phyloP scores from a whole-genome alignment of 1,140 invertebrate genomes.

The Aporrectodea caliginosa region DNA sequence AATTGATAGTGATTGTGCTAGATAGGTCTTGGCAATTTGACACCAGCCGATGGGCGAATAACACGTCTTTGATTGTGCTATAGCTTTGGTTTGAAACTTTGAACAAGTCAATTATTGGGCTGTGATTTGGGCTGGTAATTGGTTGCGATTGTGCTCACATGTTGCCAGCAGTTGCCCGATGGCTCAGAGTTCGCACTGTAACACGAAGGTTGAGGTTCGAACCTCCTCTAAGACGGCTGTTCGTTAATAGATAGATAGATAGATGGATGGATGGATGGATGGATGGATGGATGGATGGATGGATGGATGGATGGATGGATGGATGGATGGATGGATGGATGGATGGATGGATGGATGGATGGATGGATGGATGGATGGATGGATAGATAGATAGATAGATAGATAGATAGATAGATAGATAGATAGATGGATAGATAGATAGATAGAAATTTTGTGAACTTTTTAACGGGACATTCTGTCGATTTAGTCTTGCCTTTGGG shows the following conservation, averaged over 20 bases:
- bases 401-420: constrained; percentile 5
- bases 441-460: background rate
- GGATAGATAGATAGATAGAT: constrained; percentile 14
- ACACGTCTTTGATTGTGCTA: too few relatives aligned
- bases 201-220: too few relatives aligned
- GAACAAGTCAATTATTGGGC: too few relatives aligned
- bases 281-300: constrained; percentile 17
- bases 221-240: too few relatives aligned
- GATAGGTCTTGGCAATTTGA: too few relatives aligned
- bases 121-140: too few relatives aligned
- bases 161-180: too few relatives aligned
- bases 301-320: constrained; percentile 13
- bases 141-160: too few relatives aligned
- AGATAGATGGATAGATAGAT: constrained; percentile 1
- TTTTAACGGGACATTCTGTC: background rate
- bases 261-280: constrained; percentile 18
- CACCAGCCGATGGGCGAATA: too few relatives aligned
- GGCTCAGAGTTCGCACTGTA: too few relatives aligned
- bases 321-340: constrained; percentile 17
- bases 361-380: constrained; percentile 1
- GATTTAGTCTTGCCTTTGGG: background rate
- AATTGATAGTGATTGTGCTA: too few relatives aligned
- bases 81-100: too few relatives aligned
- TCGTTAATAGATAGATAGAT: constrained; percentile 18
- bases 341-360: constrained; percentile 6